These are phyloP conservation scores for Bruchidius siliquastri DNA, from an alignment of 2,888 invertebrate species.

Conservation along the genomic window DNA sequence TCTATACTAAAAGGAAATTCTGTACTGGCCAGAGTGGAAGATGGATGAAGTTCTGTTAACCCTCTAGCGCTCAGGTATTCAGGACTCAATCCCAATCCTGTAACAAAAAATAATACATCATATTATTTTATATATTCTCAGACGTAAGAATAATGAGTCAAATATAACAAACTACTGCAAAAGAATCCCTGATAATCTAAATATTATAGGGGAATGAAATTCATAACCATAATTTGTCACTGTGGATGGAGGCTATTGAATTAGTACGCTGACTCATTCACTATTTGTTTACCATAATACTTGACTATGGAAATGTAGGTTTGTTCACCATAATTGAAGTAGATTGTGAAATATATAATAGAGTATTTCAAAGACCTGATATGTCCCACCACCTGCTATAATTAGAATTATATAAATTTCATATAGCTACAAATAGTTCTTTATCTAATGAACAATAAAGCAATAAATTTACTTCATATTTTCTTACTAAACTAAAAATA, in stretches of 20 bases:
- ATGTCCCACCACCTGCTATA: neutral
- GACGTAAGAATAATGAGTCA: no score
- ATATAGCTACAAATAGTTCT: no score
- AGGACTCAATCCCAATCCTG: slow-evolving; percentile 57
- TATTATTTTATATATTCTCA: neutral
- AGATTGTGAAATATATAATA: neutral
- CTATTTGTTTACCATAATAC: neutral
- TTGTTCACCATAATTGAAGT: neutral
- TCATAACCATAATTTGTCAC: no score
- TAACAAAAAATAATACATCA: slow-evolving; percentile 30
- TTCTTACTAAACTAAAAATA: no score
- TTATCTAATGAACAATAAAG: no score
- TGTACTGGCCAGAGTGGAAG: slow-evolving; percentile 73
- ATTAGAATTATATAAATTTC: no score
- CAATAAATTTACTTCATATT: no score
- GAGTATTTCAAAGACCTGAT: neutral
- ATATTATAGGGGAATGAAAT: no score
- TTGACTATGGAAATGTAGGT: neutral
- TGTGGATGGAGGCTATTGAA: no score
- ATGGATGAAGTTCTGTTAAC: slow-evolving; percentile 55
- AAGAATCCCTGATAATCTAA: no score
- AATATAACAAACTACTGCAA: no score
- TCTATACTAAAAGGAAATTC: slow-evolving; percentile 89
- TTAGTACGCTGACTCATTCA: neutral
- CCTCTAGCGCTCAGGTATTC: slow-evolving; percentile 59